phyloP scores from a whole-genome alignment of 2,888 invertebrate genomes.

The Mactromeris polynyma region DNA sequence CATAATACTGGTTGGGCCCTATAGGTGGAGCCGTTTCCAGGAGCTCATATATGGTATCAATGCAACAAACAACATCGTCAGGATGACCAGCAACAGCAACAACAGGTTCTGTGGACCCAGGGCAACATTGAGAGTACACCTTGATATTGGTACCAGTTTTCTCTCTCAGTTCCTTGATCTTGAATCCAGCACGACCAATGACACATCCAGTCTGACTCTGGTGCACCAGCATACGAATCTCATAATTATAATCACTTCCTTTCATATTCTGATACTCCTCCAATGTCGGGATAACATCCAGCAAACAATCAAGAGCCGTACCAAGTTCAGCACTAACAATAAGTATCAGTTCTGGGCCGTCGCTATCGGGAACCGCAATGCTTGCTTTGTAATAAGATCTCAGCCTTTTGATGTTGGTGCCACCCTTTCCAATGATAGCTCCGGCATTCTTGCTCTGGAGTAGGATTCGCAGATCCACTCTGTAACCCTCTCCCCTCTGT shows the following conservation, averaged over 20 bases:
- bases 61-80: conserved; percentile 92
- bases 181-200: conserved; percentile 98
- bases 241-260: conserved; percentile 83
- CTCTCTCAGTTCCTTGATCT: conserved; percentile 99
- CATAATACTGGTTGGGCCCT: conserved; percentile 90
- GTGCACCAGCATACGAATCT: conserved; percentile 96
- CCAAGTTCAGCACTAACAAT: conserved; percentile 96
- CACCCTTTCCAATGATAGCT: conserved; percentile 99
- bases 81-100: conserved; percentile 95
- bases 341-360: conserved; percentile 99
- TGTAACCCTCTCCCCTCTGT: conserved; percentile 91
- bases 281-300: conserved; percentile 96
- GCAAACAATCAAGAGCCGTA: conserved; percentile 95
- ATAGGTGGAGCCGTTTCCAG: conserved; percentile 91
- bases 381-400: conserved; percentile 99
- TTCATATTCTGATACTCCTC: conserved; percentile 90
- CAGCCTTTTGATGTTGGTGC: conserved; percentile 98
- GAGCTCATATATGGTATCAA: conserved; percentile 95
- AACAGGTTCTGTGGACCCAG: conserved; percentile 98
- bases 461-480: conserved; percentile 95
- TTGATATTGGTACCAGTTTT: conserved; percentile 98
- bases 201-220: conserved; percentile 99
- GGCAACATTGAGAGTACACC: conserved; percentile 93
- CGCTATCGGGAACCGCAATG: conserved; percentile 99
- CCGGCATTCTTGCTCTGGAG: conserved; percentile 99